Conservation (phyloP, 1,140 invertebrate species). For the Eupeodes corollae region DNA sequence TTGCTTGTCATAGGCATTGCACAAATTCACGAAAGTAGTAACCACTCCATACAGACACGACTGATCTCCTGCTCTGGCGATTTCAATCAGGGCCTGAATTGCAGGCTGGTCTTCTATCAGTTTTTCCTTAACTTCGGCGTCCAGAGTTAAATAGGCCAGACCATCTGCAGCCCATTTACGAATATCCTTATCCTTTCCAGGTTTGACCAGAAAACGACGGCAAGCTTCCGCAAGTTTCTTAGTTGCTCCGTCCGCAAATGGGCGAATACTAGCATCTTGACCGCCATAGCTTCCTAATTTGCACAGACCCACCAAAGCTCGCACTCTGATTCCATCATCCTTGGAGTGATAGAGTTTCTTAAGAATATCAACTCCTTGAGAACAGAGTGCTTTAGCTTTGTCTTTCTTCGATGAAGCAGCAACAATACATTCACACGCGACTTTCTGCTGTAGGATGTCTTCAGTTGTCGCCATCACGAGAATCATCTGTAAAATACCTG, state of each 20-base stretch:
- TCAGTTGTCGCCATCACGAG: conserved; percentile 88
- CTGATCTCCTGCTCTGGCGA: conserved; percentile 77
- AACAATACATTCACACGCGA: conserved; percentile 92
- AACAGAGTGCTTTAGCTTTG: conserved; percentile 83
- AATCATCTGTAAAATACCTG: conserved; percentile 88
- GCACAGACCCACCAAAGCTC: conserved; percentile 88
- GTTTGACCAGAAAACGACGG: conserved; percentile 76
- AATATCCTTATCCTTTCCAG: conserved; percentile 75
- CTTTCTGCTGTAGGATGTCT: conserved; percentile 75
- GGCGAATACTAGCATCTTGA: conserved; percentile 84
- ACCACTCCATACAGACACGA: conserved; percentile 85
- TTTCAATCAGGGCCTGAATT: conserved; percentile 74
- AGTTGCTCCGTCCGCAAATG: conserved; percentile 91
- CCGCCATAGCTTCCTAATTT: conserved; percentile 94
- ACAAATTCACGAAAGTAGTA: conserved; percentile 91
- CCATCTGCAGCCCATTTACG: conserved; percentile 95
- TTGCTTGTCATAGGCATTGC: conserved; percentile 97
- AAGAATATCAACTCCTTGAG: conserved; percentile 84
- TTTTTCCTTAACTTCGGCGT: conserved; percentile 98
- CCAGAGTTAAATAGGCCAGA: conserved; percentile 90
- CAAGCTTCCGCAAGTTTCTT: conserved; percentile 91
- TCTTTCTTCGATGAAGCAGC: conserved; percentile 96
- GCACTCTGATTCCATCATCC: conserved; percentile 79
- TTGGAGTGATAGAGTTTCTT: conserved; percentile 87
- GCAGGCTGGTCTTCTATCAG: conserved; percentile 76